phyloP scores from a whole-genome alignment of 2,113 vertebrate species.

The Patagioenas fasciata region DNA sequence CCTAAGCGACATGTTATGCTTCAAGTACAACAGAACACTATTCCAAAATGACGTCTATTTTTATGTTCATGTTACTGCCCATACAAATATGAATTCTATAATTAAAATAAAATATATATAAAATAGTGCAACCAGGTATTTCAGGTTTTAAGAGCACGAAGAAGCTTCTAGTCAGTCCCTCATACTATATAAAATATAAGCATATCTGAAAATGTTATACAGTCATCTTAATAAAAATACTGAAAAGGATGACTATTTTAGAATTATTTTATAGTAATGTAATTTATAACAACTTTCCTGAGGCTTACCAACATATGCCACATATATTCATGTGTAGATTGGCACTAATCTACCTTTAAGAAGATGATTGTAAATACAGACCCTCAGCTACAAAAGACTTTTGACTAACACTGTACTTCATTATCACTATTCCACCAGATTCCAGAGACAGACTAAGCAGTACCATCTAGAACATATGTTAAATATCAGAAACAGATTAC shows the following conservation, averaged over 20 bases:
- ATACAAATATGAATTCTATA: background rate
- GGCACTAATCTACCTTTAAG: background rate
- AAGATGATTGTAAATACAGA: conserved; percentile 5
- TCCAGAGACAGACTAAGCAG: background rate
- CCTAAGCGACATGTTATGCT: background rate
- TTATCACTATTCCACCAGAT: background rate
- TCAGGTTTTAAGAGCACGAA: background rate
- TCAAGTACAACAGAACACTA: background rate
- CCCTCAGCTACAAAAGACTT: background rate
- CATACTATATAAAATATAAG: background rate
- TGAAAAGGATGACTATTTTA: background rate
- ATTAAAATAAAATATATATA: background rate
- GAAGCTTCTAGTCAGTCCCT: background rate
- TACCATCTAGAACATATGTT: background rate
- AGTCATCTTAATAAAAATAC: background rate
- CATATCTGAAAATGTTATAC: background rate
- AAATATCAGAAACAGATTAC: background rate
- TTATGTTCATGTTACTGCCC: background rate
- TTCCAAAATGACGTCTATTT: background rate
- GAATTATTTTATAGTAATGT: background rate
- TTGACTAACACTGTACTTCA: background rate
- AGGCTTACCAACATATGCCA: background rate
- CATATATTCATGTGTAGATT: background rate
- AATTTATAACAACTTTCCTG: background rate
- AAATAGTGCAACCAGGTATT: background rate